phyloP scores from a whole-genome alignment of 2,888 invertebrate genomes.

The Phalangium opilio region DNA sequence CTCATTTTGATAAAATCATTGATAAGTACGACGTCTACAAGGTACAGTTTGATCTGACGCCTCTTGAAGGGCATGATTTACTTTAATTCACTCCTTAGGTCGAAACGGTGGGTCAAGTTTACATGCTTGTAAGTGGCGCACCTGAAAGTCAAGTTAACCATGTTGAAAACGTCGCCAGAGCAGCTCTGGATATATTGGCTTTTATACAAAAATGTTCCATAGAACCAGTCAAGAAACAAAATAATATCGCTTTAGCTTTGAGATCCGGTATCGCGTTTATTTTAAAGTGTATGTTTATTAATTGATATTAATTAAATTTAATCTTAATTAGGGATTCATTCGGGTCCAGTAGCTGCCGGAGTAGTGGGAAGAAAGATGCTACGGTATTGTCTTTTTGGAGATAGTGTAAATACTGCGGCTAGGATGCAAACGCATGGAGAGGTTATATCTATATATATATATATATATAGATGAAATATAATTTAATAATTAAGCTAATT shows the following conservation, averaged over 20 bases:
- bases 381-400: constrained; percentile 75
- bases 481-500: constrained; percentile 32
- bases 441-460: constrained; percentile 28
- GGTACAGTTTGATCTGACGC: constrained; percentile 41
- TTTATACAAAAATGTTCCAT: too few species aligned
- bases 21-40: constrained; percentile 75
- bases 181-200: constrained; percentile 53
- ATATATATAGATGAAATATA: constrained; percentile 21
- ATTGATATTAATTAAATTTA: too few species aligned
- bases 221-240: too few species aligned
- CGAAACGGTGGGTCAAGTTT: constrained; percentile 80
- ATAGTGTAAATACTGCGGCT: constrained; percentile 79
- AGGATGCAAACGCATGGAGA: constrained; percentile 61
- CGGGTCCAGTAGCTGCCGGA: constrained; percentile 74
- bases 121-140: constrained; percentile 81
- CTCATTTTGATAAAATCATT: constrained; percentile 64
- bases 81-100: constrained; percentile 47
- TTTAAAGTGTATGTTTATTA: too few species aligned
- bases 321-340: constrained; percentile 44
- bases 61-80: neutral
- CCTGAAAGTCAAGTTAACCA: constrained; percentile 56
- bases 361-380: constrained; percentile 71
- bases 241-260: too few species aligned
- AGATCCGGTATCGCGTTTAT: too few species aligned
- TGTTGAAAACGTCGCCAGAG: constrained; percentile 58